A percentile compares a stretch with the other conserved stretches of the same genome.
Evolutionary conservation across 1,140 invertebrate species (phyloP).

Genomic region (Drosophila novamexicana): DNA sequence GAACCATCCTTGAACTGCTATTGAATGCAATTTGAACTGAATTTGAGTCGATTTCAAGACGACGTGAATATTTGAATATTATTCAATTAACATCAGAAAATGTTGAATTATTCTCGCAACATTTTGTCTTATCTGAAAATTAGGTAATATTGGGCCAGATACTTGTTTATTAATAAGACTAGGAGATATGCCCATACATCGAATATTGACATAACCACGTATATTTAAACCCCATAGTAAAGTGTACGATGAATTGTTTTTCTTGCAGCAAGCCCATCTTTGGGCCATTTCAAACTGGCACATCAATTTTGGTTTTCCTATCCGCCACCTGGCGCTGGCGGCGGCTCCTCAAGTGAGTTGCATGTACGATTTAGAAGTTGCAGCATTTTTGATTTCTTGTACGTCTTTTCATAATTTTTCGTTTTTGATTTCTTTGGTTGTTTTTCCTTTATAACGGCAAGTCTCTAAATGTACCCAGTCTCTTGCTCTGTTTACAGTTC

Average conservation of each 20-base stretch:
- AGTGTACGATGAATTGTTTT: neutral
- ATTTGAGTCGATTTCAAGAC: too few relatives aligned
- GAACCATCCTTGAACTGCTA: neutral
- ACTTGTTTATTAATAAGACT: too few relatives aligned
- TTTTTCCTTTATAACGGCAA: constrained; percentile 44
- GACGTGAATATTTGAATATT: too few relatives aligned
- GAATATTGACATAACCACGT: neutral
- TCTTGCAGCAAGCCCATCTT: constrained; percentile 73
- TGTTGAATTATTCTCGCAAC: neutral
- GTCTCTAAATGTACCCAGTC: constrained; percentile 56
- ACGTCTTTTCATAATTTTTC: constrained; percentile 21
- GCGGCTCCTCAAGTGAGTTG: constrained; percentile 84
- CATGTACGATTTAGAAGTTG: constrained; percentile 50
- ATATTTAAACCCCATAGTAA: neutral
- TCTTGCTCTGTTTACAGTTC: constrained; percentile 56
- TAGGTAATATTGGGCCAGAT: too few relatives aligned
- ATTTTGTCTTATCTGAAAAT: too few relatives aligned
- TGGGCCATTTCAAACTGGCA: constrained; percentile 86
- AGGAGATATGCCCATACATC: too few relatives aligned
- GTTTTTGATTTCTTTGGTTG: constrained; percentile 26
- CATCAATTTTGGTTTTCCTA: constrained; percentile 90
- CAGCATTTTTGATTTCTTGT: constrained; percentile 23
- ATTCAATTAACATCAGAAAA: too few relatives aligned
- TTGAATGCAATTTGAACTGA: neutral
- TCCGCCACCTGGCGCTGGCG: constrained; percentile 87